Evolutionary conservation across 2,888 invertebrate species (phyloP).

Genomic region (Cheilosia urbana): DNA sequence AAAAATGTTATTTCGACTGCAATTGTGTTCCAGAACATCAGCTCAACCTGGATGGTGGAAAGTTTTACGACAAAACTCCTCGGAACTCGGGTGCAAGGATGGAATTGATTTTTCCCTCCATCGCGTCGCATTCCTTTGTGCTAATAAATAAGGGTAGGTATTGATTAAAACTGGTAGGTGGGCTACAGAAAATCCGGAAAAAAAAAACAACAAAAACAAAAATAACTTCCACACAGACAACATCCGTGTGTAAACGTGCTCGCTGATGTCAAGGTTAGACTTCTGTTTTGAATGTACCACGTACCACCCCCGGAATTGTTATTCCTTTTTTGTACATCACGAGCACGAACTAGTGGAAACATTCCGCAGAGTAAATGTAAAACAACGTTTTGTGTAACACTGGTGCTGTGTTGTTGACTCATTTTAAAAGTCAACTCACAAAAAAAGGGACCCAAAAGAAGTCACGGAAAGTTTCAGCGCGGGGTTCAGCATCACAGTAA

Average conservation of each 20-base stretch:
- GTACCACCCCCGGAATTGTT: conserved; percentile 12
- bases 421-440: conserved; percentile 11
- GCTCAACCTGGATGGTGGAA: conserved; percentile 4
- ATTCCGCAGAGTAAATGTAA: conserved; percentile 31
- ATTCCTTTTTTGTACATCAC: conserved; percentile 14
- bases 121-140: conserved; percentile 16
- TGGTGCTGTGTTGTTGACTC: conserved; percentile 19
- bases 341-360: background rate
- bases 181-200: background rate
- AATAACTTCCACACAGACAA: background rate
- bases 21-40: background rate
- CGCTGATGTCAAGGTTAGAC: conserved; percentile 37
- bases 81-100: conserved; percentile 5
- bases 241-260: background rate
- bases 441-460: conserved; percentile 30
- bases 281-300: conserved; percentile 15
- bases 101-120: conserved; percentile 39
- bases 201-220: background rate
- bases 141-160: conserved; percentile 31
- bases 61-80: conserved; percentile 17
- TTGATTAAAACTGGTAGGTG: conserved; percentile 27
- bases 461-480: background rate
- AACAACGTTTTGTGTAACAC: conserved; percentile 30
- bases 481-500: background rate
- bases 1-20: background rate